Conservation (phyloP, 2,113 vertebrate genomes). For the Echinops telfairi region DNA sequence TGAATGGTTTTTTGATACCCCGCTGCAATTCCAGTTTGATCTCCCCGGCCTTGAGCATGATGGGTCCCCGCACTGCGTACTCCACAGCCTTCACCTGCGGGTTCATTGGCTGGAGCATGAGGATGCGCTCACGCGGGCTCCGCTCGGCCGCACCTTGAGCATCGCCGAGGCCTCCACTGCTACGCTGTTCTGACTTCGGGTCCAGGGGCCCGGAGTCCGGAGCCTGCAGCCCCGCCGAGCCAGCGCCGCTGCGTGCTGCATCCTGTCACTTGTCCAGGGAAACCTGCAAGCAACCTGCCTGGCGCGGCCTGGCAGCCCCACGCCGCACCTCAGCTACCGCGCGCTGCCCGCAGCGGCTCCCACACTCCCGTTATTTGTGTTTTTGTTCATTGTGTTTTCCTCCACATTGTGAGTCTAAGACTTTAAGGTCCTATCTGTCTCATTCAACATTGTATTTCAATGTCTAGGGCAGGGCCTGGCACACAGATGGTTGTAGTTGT, state of each 20-base stretch:
- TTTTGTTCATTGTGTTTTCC: no score
- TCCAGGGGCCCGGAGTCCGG: slow-evolving; percentile 38
- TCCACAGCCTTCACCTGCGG: slow-evolving; percentile 93
- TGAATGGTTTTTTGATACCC: no score
- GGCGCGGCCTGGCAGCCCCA: neutral
- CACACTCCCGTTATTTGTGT: neutral
- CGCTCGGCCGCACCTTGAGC: slow-evolving; percentile 78
- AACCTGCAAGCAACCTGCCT: slow-evolving; percentile 68
- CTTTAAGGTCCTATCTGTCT: neutral
- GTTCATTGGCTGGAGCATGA: slow-evolving; percentile 93
- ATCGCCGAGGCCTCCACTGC: slow-evolving; percentile 89
- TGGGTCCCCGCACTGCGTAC: slow-evolving; percentile 94
- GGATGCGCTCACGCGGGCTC: slow-evolving; percentile 86
- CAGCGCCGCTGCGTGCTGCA: slow-evolving; percentile 72
- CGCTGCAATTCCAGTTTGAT: slow-evolving; percentile 91
- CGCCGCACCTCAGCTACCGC: neutral
- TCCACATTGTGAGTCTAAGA: neutral
- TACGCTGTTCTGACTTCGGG: slow-evolving; percentile 85
- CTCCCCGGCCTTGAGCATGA: slow-evolving; percentile 92
- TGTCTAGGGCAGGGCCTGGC: neutral
- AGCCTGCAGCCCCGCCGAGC: slow-evolving; percentile 57
- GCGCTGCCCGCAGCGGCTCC: neutral
- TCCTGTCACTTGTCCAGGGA: slow-evolving; percentile 37
- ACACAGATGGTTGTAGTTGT: no score
- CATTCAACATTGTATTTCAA: neutral